Conservation (phyloP, 1,140 invertebrate genomes). For the Drosophila triauraria region DNA sequence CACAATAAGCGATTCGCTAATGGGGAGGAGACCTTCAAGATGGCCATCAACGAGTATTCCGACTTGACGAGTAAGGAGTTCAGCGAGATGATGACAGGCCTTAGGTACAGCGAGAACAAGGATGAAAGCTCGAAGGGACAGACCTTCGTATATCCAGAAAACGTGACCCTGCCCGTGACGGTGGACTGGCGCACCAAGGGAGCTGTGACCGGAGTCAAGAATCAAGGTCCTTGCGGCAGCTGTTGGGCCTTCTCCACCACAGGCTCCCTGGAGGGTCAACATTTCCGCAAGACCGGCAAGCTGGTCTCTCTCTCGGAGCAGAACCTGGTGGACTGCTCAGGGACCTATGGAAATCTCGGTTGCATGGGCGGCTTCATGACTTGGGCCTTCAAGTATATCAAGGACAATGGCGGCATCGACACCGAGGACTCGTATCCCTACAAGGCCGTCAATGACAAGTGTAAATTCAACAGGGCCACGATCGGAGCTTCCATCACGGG, state of each 20-base stretch:
- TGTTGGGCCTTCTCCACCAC: constrained; percentile 18
- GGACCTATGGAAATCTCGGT: neutral
- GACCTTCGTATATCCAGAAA: too few relatives aligned
- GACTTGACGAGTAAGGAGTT: constrained; percentile 6
- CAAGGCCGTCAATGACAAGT: neutral
- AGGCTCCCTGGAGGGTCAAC: constrained; percentile 8
- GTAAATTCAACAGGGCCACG: neutral
- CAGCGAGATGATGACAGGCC: neutral
- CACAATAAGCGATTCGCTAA: constrained; percentile 1
- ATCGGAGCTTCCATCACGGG: neutral
- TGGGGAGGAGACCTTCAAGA: neutral
- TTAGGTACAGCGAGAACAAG: neutral
- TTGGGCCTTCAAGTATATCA: neutral
- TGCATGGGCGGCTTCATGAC: neutral
- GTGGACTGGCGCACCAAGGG: constrained; percentile 1
- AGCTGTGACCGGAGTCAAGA: constrained; percentile 14
- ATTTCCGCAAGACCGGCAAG: constrained; percentile 2
- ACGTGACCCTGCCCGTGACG: neutral
- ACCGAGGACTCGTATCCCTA: constrained; percentile 13
- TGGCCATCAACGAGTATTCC: constrained; percentile 1
- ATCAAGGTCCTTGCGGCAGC: neutral
- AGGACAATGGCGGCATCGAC: constrained; percentile 5
- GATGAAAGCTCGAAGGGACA: too few relatives aligned
- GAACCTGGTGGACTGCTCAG: constrained; percentile 5
- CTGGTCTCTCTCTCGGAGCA: constrained; percentile 7